A percentile compares a stretch with the other conserved stretches of the same genome.
phyloP scores from a whole-genome alignment of 2,888 invertebrate species.

The Rhagium mordax region DNA sequence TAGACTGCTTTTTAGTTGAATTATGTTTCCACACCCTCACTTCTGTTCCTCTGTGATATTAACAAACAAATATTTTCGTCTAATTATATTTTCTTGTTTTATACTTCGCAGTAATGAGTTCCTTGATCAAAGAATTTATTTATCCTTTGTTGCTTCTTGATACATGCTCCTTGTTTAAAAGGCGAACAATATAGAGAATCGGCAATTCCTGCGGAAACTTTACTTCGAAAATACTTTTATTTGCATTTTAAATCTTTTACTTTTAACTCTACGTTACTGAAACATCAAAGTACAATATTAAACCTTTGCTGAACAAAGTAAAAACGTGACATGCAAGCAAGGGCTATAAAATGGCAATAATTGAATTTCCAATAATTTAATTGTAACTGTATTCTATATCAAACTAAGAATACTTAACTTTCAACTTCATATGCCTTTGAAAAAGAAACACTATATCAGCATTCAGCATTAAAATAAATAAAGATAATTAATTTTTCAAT shows the following conservation, averaged over 20 bases:
- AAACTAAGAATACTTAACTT: too few species aligned
- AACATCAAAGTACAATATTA: constrained; percentile 8
- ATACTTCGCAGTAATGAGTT: neutral
- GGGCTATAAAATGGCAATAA: neutral
- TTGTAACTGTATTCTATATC: too few species aligned
- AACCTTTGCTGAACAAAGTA: neutral
- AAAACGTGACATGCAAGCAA: neutral
- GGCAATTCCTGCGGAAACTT: constrained; percentile 9
- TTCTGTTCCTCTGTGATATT: too few species aligned
- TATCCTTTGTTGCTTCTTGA: neutral
- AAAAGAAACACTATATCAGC: too few species aligned
- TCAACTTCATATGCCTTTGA: too few species aligned
- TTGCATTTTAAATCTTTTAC: constrained; percentile 8
- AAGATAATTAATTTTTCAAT: neutral
- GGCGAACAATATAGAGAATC: neutral
- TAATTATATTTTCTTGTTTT: too few species aligned
- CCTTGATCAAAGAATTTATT: neutral
- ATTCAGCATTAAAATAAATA: too few species aligned
- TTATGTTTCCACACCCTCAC: too few species aligned
- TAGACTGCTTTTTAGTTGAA: too few species aligned
- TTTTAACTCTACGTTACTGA: neutral
- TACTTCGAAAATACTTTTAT: constrained; percentile 9
- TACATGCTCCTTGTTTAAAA: neutral
- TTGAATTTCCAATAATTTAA: too few species aligned
- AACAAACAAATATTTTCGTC: too few species aligned